Evolutionary conservation across 1,140 invertebrate genomes (phyloP), one percentile per base, ranked within the genome.

Genomic region (Myzus persicae): DNA sequence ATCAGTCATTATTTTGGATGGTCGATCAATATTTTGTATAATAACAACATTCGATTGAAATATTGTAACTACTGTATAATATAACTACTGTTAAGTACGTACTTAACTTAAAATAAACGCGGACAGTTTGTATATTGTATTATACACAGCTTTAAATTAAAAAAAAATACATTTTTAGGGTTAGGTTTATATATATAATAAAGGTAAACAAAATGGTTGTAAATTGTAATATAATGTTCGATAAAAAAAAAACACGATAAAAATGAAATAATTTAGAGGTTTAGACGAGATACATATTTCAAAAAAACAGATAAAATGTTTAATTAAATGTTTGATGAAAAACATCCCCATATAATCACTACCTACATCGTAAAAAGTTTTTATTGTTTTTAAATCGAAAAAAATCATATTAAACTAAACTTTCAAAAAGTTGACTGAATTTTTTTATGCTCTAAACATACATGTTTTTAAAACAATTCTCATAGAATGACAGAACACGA

Each of bases 241-340:
- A 76, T 76, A 76, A 76, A 76, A 67, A 51, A 67, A 67, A 76
- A 54, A n/a, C 59, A 18, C 31, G 59, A n/a, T 76, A 76, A 76
- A 76, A 76, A 76, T 8, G 5, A 76, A 76, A 76, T 76, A 76
- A 76, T 76, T 76, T 76, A 76, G 14, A 76, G 59, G 59, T n/a
- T 76, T 76, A 76, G 31, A 76, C n/a, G 59, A 76, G 4, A 76
- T 76, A 76, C 59, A 76, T 76, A 76, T 76, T 76, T 76, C 31
- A 76, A n/a, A 76, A n/a, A 76, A 76, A 76, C n/a, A 76, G 59
- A 76, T 76, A 76, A 76, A 76, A 76, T 76, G 59, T 76, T 76
- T 76, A 76, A 76, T 76, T 76, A 76, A 76, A 76, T 76, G 59
- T 76, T 76, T 76, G 31, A 76, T 76, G 59, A 76, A 76, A 76